A percentile compares a stretch with the other conserved stretches of the same genome.
These are phyloP conservation scores for Drosophila oshimai DNA, from an alignment of 1,140 invertebrate genomes.

Conservation along the genomic window DNA sequence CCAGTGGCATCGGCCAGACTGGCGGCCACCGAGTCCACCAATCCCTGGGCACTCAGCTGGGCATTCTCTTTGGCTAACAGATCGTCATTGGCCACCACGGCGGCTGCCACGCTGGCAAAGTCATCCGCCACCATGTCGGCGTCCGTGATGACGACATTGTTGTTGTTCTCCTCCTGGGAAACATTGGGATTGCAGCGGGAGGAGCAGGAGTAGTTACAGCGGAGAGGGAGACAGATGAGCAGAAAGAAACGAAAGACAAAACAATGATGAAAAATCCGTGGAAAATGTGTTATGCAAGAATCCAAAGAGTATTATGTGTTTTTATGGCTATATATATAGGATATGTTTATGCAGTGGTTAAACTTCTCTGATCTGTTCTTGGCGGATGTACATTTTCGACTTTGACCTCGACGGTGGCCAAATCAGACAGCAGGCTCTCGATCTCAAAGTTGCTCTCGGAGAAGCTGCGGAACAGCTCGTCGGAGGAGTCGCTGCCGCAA, in stretches of 20 bases:
- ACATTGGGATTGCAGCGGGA: conserved; percentile 20
- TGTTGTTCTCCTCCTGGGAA: conserved; percentile 79
- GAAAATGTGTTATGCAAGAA: conserved; percentile 9
- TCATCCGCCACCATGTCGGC: conserved; percentile 58
- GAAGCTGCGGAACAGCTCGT: conserved; percentile 81
- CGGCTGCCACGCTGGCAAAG: conserved; percentile 63
- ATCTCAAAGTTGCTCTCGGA: conserved; percentile 83
- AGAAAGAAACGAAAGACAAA: conserved; percentile 12
- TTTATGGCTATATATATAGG: neutral
- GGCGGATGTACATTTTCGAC: conserved; percentile 82
- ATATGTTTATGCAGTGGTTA: neutral
- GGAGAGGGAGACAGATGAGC: neutral
- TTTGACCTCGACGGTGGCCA: conserved; percentile 84
- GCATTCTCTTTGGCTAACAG: conserved; percentile 69
- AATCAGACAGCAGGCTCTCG: conserved; percentile 84
- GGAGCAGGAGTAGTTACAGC: neutral
- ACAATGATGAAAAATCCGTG: conserved; percentile 44
- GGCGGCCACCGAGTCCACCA: conserved; percentile 64
- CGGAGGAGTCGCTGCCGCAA: conserved; percentile 78
- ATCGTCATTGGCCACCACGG: conserved; percentile 61
- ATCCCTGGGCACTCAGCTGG: conserved; percentile 56
- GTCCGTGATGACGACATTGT: conserved; percentile 69
- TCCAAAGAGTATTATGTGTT: neutral
- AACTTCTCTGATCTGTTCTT: conserved; percentile 61
- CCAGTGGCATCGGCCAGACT: conserved; percentile 49